Conservation (phyloP, 2,888 invertebrate genomes). For the Drosophila basisetae region DNA sequence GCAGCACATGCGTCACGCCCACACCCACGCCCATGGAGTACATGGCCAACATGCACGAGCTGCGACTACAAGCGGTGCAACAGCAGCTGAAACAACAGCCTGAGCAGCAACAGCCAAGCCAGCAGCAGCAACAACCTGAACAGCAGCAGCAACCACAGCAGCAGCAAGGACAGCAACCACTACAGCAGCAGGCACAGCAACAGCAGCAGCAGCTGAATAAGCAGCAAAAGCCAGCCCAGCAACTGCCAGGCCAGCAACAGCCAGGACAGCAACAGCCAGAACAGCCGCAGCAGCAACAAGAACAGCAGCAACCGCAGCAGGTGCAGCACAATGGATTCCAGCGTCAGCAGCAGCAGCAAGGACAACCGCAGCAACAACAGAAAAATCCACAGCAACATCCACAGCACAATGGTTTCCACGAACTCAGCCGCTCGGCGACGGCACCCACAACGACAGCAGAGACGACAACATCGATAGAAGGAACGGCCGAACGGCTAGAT, state of each 20-base stretch:
- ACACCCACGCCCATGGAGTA: conserved; percentile 79
- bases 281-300: background rate
- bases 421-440: conserved; percentile 40
- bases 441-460: conserved; percentile 13
- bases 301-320: background rate
- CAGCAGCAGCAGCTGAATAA: background rate
- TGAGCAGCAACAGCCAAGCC: background rate
- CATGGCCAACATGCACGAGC: conserved; percentile 31
- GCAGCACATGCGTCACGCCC: conserved; percentile 74
- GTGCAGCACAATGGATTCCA: background rate
- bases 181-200: background rate
- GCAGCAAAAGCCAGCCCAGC: background rate
- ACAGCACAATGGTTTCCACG: conserved; percentile 16
- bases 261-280: background rate
- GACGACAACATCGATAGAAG: background rate
- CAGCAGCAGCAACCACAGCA: background rate
- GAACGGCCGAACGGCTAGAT: conserved; percentile 5
- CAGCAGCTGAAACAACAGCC: background rate
- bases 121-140: background rate
- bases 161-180: background rate
- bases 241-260: background rate
- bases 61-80: conserved; percentile 11
- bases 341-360: background rate
- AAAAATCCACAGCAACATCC: background rate
- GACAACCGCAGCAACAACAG: background rate